phyloP scores from a whole-genome alignment of 1,140 invertebrate genomes.

The Nephila pilipes region DNA sequence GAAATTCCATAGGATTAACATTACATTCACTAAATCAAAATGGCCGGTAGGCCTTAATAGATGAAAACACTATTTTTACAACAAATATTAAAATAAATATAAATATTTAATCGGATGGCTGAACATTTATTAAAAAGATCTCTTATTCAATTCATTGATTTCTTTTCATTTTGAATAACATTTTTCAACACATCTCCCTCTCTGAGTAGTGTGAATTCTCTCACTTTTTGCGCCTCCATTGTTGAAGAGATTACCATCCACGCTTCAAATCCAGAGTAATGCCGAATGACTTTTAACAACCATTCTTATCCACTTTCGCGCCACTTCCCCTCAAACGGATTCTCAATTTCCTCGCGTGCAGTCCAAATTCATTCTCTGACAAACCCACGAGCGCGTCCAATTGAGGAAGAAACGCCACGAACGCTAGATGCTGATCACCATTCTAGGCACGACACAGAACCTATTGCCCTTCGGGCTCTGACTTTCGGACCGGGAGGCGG shows the following conservation, averaged over 20 bases:
- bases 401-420: slow-evolving; percentile 21
- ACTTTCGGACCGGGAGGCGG: background rate
- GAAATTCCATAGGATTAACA: too few relatives aligned
- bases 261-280: background rate
- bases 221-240: too few relatives aligned
- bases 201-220: too few relatives aligned
- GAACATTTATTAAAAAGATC: too few relatives aligned
- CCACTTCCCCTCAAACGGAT: background rate
- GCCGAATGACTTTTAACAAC: background rate
- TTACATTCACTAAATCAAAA: too few relatives aligned
- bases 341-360: slow-evolving; percentile 4
- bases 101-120: too few relatives aligned
- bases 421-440: background rate
- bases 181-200: too few relatives aligned
- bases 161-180: too few relatives aligned
- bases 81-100: too few relatives aligned
- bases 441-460: background rate
- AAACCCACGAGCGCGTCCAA: background rate
- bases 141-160: too few relatives aligned
- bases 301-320: background rate
- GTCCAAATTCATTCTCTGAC: slow-evolving; percentile 12
- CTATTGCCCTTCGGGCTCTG: background rate
- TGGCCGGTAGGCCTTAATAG: too few relatives aligned
- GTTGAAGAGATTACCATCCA: background rate
- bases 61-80: too few relatives aligned